Conservation (phyloP, 1,140 invertebrate species). For the Anthonomus grandis region DNA sequence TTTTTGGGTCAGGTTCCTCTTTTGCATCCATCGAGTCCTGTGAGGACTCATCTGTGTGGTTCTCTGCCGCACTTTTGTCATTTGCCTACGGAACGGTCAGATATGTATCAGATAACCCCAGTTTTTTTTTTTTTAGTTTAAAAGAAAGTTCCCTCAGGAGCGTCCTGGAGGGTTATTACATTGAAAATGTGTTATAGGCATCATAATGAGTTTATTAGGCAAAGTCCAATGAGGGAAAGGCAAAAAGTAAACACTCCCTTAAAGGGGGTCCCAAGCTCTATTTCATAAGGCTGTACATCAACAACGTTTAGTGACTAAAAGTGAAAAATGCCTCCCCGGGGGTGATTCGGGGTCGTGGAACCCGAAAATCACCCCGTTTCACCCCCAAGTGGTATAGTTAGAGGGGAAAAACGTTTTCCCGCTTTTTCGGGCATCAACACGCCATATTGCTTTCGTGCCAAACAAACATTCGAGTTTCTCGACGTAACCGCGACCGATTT, state of each 20-base stretch:
- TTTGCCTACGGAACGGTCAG: constrained; percentile 32
- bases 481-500: constrained; percentile 6
- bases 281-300: no score
- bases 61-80: constrained; percentile 36
- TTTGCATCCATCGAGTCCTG: constrained; percentile 36
- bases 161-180: no score
- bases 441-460: constrained; percentile 45
- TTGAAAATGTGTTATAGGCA: no score
- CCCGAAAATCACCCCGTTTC: constrained; percentile 10
- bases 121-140: no score
- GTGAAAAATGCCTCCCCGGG: background rate
- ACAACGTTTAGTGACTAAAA: no score
- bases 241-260: no score
- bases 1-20: constrained; percentile 23
- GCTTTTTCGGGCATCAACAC: constrained; percentile 49
- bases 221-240: no score
- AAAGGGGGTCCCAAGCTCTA: no score
- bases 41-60: constrained; percentile 37
- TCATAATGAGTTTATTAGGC: no score
- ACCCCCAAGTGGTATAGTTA: constrained; percentile 10
- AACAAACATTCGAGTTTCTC: constrained; percentile 40
- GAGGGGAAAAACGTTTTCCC: constrained; percentile 40
- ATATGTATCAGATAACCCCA: no score
- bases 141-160: background rate
- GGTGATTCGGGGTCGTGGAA: background rate